phyloP scores from a whole-genome alignment of 2,888 invertebrate species.

The Drosophila neonasuta region DNA sequence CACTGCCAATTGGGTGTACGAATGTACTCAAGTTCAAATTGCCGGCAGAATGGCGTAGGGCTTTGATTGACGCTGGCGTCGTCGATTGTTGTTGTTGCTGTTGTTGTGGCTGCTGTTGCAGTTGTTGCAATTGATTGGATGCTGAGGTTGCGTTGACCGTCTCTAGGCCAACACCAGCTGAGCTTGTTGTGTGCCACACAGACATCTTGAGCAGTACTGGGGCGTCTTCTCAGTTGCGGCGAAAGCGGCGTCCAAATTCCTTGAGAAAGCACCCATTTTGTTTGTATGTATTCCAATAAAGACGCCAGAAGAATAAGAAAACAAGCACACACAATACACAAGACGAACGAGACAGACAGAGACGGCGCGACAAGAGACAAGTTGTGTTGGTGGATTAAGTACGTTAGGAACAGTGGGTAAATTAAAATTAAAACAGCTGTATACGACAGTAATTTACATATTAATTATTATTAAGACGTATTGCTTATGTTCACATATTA shows the following conservation, averaged over 20 bases:
- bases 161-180: slow-evolving; percentile 83
- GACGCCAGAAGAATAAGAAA: slow-evolving; percentile 12
- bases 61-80: slow-evolving; percentile 27
- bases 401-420: slow-evolving; percentile 37
- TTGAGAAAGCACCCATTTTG: slow-evolving; percentile 47
- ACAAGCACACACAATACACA: slow-evolving; percentile 6
- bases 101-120: background rate
- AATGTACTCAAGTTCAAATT: slow-evolving; percentile 37
- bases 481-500: slow-evolving; percentile 31
- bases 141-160: slow-evolving; percentile 31
- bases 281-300: slow-evolving; percentile 38
- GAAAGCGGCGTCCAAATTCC: slow-evolving; percentile 32
- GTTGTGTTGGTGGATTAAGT: slow-evolving; percentile 38
- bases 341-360: slow-evolving; percentile 17
- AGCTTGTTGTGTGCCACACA: slow-evolving; percentile 88
- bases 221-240: slow-evolving; percentile 13
- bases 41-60: slow-evolving; percentile 36
- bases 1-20: slow-evolving; percentile 45
- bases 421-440: slow-evolving; percentile 34
- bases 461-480: slow-evolving; percentile 13
- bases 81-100: slow-evolving; percentile 21
- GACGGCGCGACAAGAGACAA: slow-evolving; percentile 21
- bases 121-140: slow-evolving; percentile 7
- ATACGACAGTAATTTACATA: slow-evolving; percentile 43
- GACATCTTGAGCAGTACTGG: slow-evolving; percentile 82